Evolutionary conservation across 2,888 invertebrate species (phyloP).

Genomic region (Ichneumoninae sp.): DNA sequence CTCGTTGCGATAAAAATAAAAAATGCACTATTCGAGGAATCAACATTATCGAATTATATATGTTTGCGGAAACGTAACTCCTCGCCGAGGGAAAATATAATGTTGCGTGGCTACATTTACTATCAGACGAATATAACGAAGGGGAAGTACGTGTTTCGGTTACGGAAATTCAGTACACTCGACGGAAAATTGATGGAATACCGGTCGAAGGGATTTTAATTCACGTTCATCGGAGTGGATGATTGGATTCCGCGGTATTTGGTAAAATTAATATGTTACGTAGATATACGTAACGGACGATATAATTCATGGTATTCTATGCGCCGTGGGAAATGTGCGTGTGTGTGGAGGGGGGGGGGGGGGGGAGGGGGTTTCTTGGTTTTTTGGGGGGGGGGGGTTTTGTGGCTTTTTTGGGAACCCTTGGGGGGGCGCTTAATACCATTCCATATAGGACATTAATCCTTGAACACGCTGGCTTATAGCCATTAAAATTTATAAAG

Average conservation of each 20-base stretch:
- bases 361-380: too few relatives aligned
- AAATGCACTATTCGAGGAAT: conserved; percentile 1
- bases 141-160: conserved; percentile 29
- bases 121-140: background rate
- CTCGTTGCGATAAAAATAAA: background rate
- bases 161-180: background rate
- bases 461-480: background rate
- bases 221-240: conserved; percentile 21
- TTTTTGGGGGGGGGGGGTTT: background rate
- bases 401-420: too few relatives aligned
- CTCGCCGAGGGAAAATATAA: background rate
- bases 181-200: conserved; percentile 21
- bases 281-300: background rate
- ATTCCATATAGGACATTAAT: background rate
- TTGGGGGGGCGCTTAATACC: background rate
- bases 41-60: background rate
- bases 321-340: background rate
- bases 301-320: conserved; percentile 2
- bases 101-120: background rate
- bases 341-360: background rate
- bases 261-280: background rate
- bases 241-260: conserved; percentile 15
- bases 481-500: conserved; percentile 2
- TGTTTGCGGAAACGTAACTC: background rate
- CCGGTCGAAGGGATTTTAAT: conserved; percentile 16